phyloP scores from a whole-genome alignment of 2,797 vertebrate species.

The Rhodeus uyekii region DNA sequence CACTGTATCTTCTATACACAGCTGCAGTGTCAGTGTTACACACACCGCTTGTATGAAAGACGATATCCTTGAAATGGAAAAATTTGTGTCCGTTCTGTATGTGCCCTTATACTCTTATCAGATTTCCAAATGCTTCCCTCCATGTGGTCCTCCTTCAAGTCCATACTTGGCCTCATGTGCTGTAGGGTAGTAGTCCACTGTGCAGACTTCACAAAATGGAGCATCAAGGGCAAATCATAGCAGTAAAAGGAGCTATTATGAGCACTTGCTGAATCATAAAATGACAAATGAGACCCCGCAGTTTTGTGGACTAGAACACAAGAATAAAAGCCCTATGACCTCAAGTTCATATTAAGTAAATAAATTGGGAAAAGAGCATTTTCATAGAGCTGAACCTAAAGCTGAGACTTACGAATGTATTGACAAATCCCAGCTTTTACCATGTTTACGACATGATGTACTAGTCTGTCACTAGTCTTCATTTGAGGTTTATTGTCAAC shows the following conservation, averaged over 20 bases:
- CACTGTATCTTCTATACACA: background rate
- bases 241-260: slow-evolving; percentile 9
- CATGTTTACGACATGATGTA: background rate
- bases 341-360: slow-evolving; percentile 1
- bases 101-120: background rate
- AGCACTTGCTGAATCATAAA: slow-evolving; percentile 27
- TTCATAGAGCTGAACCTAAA: background rate
- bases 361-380: background rate
- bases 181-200: background rate
- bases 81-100: background rate
- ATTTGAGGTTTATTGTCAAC: background rate
- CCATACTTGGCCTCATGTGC: background rate
- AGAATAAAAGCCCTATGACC: background rate
- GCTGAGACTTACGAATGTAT: background rate
- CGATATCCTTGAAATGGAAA: background rate
- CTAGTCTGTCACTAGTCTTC: background rate
- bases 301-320: background rate
- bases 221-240: slow-evolving; percentile 12
- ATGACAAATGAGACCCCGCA: slow-evolving; percentile 12
- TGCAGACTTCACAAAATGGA: background rate
- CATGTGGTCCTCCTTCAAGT: background rate
- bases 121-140: slow-evolving; percentile 1
- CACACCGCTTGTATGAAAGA: background rate
- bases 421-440: background rate
- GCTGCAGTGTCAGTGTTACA: background rate